Percentiles rank a stretch among this genome's conserved stretches.
Evolutionary conservation across 2,113 vertebrate genomes (phyloP).

Genomic region (Anolis carolinensis): DNA sequence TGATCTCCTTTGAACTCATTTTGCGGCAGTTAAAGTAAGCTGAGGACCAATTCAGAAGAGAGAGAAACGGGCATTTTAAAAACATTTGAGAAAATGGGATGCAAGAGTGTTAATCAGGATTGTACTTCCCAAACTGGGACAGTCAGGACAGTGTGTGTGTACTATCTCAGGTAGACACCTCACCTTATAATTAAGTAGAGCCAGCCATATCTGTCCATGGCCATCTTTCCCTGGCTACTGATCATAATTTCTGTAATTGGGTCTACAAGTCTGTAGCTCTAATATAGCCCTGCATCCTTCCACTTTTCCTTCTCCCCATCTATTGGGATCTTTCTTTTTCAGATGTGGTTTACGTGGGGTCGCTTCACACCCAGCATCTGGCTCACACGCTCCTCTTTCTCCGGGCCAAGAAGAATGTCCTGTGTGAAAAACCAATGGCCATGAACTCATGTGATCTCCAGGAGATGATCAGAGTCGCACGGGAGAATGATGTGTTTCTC

Average conservation of each 20-base stretch:
- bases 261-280: not conserved
- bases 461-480: slow-evolving; percentile 70
- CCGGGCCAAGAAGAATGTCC: slow-evolving; percentile 76
- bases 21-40: too few species aligned
- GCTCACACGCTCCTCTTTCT: slow-evolving; percentile 69
- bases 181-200: not conserved
- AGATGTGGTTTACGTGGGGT: slow-evolving; percentile 84
- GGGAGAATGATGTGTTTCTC: slow-evolving; percentile 73
- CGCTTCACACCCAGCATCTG: slow-evolving; percentile 73
- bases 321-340: slow-evolving; percentile 1
- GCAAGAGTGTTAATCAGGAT: too few species aligned
- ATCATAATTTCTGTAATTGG: not conserved
- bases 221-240: not conserved
- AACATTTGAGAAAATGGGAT: too few species aligned
- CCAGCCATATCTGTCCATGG: not conserved
- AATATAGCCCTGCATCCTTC: not conserved
- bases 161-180: not conserved
- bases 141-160: not conserved
- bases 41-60: too few species aligned
- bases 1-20: too few species aligned
- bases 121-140: too few species aligned
- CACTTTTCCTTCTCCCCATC: not conserved
- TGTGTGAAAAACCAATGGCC: slow-evolving; percentile 84
- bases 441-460: slow-evolving; percentile 78
- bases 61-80: too few species aligned